Evolutionary conservation across 2,113 vertebrate genomes (phyloP).

Genomic region (Puffinus mauretanicus): DNA sequence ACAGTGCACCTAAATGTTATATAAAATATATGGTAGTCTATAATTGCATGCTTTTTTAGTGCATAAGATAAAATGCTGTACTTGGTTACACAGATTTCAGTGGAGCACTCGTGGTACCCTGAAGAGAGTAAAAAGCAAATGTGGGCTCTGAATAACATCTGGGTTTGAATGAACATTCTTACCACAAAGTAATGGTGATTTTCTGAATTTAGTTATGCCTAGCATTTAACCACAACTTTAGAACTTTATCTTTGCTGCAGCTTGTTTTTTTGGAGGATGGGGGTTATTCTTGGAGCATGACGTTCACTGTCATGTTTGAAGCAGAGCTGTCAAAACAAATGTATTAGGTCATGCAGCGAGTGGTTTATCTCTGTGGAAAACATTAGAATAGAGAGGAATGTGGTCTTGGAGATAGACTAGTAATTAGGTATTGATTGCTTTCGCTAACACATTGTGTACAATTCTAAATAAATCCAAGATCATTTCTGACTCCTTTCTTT

Average conservation of each 20-base stretch:
- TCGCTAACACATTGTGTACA: slow-evolving; percentile 59
- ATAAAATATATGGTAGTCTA: background rate
- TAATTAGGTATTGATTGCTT: slow-evolving; percentile 81
- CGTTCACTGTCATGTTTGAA: slow-evolving; percentile 51
- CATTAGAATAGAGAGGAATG: slow-evolving; percentile 53
- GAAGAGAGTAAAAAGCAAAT: background rate
- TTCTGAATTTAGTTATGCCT: background rate
- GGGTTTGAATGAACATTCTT: background rate
- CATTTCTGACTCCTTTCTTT: slow-evolving; percentile 61
- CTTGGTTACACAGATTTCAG: background rate
- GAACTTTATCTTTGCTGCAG: background rate
- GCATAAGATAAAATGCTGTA: background rate
- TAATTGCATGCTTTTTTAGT: background rate
- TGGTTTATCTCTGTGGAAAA: slow-evolving; percentile 69
- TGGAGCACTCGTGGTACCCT: background rate
- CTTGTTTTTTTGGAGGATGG: background rate
- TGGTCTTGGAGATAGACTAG: slow-evolving; percentile 52
- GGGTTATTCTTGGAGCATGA: slow-evolving; percentile 32
- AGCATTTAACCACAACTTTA: background rate
- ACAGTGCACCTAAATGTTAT: background rate
- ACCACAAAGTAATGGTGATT: background rate
- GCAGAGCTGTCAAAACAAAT: slow-evolving; percentile 69
- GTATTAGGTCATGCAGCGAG: slow-evolving; percentile 46
- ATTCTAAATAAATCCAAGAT: slow-evolving; percentile 70
- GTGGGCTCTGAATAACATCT: background rate